These are phyloP conservation scores for Peromyscus maniculatus DNA, from an alignment of 2,113 vertebrate species.

Conservation along the genomic window DNA sequence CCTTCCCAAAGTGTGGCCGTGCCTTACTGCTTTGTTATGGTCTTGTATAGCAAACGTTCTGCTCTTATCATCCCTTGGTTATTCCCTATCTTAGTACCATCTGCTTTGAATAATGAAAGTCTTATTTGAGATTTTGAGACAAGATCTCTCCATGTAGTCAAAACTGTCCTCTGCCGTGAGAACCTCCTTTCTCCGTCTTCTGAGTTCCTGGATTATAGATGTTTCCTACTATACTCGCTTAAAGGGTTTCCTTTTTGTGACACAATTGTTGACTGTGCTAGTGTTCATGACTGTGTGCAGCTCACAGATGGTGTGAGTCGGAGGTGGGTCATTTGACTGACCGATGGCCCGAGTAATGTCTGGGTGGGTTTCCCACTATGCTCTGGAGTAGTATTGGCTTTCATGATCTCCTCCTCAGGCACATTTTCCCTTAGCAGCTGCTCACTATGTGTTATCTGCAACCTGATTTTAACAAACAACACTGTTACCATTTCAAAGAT, in stretches of 20 bases:
- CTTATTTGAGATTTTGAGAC: not conserved
- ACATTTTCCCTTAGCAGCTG: not conserved
- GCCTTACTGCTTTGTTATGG: too few relatives aligned
- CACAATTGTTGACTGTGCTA: not conserved
- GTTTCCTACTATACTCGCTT: too few relatives aligned
- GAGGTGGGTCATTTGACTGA: not conserved
- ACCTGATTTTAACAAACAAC: not conserved
- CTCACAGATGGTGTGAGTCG: not conserved
- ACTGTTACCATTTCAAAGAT: slow-evolving; percentile 27
- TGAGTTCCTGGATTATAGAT: not conserved
- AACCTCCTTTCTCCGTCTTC: not conserved
- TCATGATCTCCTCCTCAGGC: not conserved
- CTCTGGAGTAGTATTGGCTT: not conserved
- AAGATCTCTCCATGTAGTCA: not conserved
- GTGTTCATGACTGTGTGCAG: not conserved
- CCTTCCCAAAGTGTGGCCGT: not conserved
- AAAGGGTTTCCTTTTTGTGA: not conserved
- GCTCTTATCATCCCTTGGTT: not conserved
- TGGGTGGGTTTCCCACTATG: not conserved
- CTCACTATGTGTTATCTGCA: not conserved
- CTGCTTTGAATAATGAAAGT: not conserved
- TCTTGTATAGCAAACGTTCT: not conserved
- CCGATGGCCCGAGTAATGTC: not conserved
- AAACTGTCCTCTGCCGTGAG: not conserved
- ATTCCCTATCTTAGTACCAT: not conserved